phyloP scores from a whole-genome alignment of 2,797 vertebrate species.

The Anniella stebbinsi region DNA sequence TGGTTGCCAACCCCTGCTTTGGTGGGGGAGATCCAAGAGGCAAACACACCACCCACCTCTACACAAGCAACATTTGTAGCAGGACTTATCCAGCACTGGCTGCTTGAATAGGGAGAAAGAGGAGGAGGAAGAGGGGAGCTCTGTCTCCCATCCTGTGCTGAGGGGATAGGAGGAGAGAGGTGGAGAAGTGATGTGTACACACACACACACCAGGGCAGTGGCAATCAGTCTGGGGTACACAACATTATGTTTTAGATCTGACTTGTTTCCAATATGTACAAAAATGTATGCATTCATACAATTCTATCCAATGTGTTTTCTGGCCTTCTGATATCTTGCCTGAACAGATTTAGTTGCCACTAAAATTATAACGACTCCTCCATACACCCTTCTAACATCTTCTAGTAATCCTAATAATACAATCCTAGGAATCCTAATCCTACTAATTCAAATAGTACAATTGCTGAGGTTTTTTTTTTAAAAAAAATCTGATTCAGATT shows the following conservation, averaged over 20 bases:
- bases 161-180: background rate
- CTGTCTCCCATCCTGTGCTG: too few species aligned
- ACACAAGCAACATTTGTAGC: background rate
- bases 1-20: too few species aligned
- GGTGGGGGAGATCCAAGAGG: background rate
- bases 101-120: background rate
- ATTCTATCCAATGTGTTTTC: background rate
- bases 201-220: too few species aligned
- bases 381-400: background rate
- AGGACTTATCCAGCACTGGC: background rate
- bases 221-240: too few species aligned
- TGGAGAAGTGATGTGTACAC: too few species aligned
- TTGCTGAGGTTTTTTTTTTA: background rate
- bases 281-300: background rate
- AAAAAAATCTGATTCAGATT: slow-evolving; percentile 18
- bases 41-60: background rate
- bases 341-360: background rate
- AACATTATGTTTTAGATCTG: background rate
- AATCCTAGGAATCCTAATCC: background rate
- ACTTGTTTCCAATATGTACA: background rate
- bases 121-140: background rate
- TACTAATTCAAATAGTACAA: background rate
- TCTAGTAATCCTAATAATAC: slow-evolving; percentile 18
- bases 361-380: background rate
- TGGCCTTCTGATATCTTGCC: too few species aligned